A percentile compares a stretch with the other conserved stretches of the same genome.
These are phyloP conservation scores for Steinernema scapterisci DNA, from an alignment of 2,888 invertebrate genomes.

Conservation along the genomic window DNA sequence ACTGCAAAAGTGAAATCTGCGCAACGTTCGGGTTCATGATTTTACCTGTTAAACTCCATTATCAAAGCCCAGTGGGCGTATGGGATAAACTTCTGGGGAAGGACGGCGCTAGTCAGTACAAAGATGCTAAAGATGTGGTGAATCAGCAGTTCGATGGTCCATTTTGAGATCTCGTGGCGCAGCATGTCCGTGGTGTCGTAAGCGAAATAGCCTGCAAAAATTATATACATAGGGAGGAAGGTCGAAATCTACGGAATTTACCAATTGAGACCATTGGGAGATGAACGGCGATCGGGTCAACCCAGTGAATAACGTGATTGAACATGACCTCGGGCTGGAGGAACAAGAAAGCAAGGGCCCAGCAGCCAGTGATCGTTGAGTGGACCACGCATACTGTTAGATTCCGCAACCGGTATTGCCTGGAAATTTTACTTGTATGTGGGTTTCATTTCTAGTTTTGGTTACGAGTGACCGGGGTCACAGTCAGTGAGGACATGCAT, in stretches of 20 bases:
- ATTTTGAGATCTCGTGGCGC: conserved; percentile 54
- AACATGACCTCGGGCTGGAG: conserved; percentile 48
- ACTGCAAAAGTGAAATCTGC: conserved; percentile 42
- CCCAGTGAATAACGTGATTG: conserved; percentile 52
- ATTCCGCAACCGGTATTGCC: conserved; percentile 61
- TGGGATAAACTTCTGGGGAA: conserved; percentile 49
- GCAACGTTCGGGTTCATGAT: too few relatives aligned
- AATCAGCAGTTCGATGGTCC: conserved; percentile 56
- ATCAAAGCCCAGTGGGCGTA: conserved; percentile 60
- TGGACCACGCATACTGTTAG: conserved; percentile 58
- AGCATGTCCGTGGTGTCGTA: conserved; percentile 63
- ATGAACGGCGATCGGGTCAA: conserved; percentile 46
- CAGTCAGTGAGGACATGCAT: too few relatives aligned
- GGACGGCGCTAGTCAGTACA: conserved; percentile 41
- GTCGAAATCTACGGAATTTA: conserved; percentile 31
- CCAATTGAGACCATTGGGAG: conserved; percentile 56
- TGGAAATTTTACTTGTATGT: conserved; percentile 38
- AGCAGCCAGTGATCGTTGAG: conserved; percentile 53
- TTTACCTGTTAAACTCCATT: conserved; percentile 64
- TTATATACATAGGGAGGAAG: not conserved
- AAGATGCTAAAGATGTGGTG: conserved; percentile 52
- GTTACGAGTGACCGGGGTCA: too few relatives aligned
- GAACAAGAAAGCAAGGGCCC: conserved; percentile 46
- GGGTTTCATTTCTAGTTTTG: too few relatives aligned
- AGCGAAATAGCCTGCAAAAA: conserved; percentile 54